Evolutionary conservation across 2,113 vertebrate species (phyloP), one percentile per base, ranked within the genome.

Genomic region (Cottus gobio): DNA sequence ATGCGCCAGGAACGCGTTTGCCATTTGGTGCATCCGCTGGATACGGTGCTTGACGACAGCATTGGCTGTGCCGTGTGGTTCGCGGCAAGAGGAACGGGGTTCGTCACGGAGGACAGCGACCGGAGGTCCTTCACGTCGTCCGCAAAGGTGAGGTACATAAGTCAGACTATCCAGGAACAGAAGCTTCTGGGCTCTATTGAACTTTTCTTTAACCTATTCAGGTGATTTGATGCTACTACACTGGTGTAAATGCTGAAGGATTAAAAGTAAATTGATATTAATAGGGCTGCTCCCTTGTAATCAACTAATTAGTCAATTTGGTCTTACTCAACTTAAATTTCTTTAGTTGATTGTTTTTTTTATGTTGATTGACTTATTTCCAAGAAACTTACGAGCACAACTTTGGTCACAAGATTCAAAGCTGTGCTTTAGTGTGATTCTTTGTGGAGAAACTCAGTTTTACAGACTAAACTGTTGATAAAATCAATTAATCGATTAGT

Each of bases 1-100:
- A 91, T 89, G 87, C 95, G 98, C 3, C 91, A 77, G 57, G 77
- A 92, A n/a, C 70, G 2, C 24, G 94, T 99, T 57, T 52, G 93
- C 70, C 95, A 97, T 8, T 74, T 99, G 69, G 93, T 99, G 65
- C 91, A 96, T 63, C 98, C 98, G 0, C 86, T 96, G 90, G 93
- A 96, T 28, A 97, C 97, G 0, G 98, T 99, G 75, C 92, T 99
- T 22, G 98, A 99, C 69, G 98, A 99, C 85, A 98, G 97, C 85
- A 97, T 99, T 44, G 98, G 98, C 18, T 99, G 97, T 79, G 97
- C 98, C 0, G 92, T 99, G 83, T 99, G 98, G 98, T 99, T 99
- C 87, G 98, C 98, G 30, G 95, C 98, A 3, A 95, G 96, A 90
- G 98, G 97, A 65, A 63, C 26, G 0, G 97, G 97, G 11, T 67